Percentiles rank a stretch among this genome's conserved stretches.
Evolutionary conservation across 1,140 invertebrate species (phyloP).

Genomic region (Cydia splendana): DNA sequence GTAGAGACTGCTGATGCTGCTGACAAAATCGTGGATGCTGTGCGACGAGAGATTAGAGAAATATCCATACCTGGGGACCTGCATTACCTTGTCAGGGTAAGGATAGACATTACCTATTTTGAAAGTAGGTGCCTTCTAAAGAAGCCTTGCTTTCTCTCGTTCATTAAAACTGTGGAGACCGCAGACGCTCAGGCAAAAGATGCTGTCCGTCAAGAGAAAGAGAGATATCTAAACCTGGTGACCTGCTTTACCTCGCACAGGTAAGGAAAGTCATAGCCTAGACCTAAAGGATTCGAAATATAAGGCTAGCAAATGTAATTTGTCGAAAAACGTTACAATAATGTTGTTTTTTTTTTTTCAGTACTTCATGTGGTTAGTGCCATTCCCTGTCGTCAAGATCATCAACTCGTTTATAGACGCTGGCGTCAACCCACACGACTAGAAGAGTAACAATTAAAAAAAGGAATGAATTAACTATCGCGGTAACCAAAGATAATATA

Average conservation of each 20-base stretch:
- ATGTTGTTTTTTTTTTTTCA: slow-evolving; percentile 47
- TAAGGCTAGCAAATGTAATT: no score
- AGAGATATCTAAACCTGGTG: no score
- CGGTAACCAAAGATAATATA: no score
- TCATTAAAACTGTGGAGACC: no score
- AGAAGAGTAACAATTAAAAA: not conserved
- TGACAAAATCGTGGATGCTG: slow-evolving; percentile 82
- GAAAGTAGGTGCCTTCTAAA: no score
- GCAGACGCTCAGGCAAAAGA: no score
- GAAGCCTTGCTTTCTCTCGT: no score
- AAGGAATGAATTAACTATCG: no score
- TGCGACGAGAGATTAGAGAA: slow-evolving; percentile 77
- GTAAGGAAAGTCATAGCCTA: no score
- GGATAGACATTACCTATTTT: slow-evolving; percentile 7
- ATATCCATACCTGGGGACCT: slow-evolving; percentile 65
- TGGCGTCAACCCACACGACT: slow-evolving; percentile 61
- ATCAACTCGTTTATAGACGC: slow-evolving; percentile 58
- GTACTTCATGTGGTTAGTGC: slow-evolving; percentile 55
- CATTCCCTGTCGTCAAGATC: slow-evolving; percentile 45
- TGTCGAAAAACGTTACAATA: not conserved
- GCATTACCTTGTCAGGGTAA: slow-evolving; percentile 63
- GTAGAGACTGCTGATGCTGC: slow-evolving; percentile 84
- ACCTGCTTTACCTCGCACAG: no score
- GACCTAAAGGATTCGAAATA: no score
- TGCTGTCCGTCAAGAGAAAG: no score